Evolutionary conservation across 1,140 invertebrate genomes (phyloP), one percentile per base, ranked within the genome.

Genomic region (Drosophila bifasciata): DNA sequence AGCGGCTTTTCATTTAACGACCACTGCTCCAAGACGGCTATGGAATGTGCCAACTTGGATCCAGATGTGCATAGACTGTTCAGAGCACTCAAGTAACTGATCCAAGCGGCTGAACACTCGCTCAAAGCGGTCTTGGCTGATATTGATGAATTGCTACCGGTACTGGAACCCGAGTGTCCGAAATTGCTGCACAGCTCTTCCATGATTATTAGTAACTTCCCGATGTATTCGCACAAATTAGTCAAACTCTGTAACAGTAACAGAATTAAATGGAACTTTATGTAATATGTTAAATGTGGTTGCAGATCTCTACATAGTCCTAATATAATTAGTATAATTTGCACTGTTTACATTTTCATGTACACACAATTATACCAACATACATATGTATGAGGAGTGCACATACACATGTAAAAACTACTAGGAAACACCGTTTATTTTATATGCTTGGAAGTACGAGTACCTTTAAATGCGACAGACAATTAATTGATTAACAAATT

Each of bases 51-150:
- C 36, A 86, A 17, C 40, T 79, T 69, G 19, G 77, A 69, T 2
- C 84, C 78, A n/a, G 85, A 61, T 8, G 68, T 62, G 39, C 76
- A 90, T 28, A 83, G 66, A 45, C 62, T 67, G 41, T 81, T 89
- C 13, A 89, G 41, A 44, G 69, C 63, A 52, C 75, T 76, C 19
- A 79, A 66, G 23, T 95, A 95, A 71, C 92, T 92, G 7, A 94
- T 92, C 94, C 94, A 95, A 79, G 93, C 93, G 57, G 93, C 93
- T 44, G 94, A 92, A 88, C 94, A 94, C 76, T 95, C 94, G 56
- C 62, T 62, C 17, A 76, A 28, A 0, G 71, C 61, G 3, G 70
- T 75, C 48, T 81, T 85, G 15, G 75, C 71, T 5, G 80, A 85
- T 49, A 85, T 68, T 32, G 80, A 83, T 17, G 80, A 84, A 8